Evolutionary conservation across 2,113 vertebrate species (phyloP).

Genomic region (Bujurquina vittata): DNA sequence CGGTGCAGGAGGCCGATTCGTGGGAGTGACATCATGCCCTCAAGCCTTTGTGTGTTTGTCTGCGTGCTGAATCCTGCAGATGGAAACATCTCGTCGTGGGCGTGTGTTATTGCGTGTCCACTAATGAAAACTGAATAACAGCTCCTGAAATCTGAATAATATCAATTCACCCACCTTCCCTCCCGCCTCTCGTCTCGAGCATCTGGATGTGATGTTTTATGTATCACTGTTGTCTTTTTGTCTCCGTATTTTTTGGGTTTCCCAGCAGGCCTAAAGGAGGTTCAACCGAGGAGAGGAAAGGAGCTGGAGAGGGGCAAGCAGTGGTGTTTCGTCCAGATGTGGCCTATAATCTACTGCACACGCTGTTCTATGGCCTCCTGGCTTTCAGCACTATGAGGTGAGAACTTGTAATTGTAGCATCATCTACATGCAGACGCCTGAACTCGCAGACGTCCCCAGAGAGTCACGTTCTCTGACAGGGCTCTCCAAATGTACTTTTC

Average conservation of each 20-base stretch:
- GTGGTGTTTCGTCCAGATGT: slow-evolving; percentile 83
- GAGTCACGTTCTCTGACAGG: not conserved
- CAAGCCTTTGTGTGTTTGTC: slow-evolving; percentile 23
- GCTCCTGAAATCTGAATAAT: slow-evolving; percentile 47
- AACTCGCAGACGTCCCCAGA: not conserved
- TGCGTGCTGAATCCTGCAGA: slow-evolving; percentile 35
- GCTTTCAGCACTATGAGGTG: slow-evolving; percentile 98
- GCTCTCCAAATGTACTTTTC: slow-evolving; percentile 12
- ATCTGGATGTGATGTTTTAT: slow-evolving; percentile 56
- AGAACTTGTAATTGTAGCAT: slow-evolving; percentile 8
- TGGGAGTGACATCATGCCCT: slow-evolving; percentile 48
- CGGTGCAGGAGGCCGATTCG: slow-evolving; percentile 28
- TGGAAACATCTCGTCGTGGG: slow-evolving; percentile 27
- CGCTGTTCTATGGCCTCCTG: slow-evolving; percentile 89
- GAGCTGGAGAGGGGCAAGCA: slow-evolving; percentile 46
- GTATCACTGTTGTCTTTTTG: slow-evolving; percentile 45
- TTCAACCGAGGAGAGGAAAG: slow-evolving; percentile 50
- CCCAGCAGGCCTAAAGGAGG: slow-evolving; percentile 46
- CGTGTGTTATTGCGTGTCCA: slow-evolving; percentile 31
- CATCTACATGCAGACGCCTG: not conserved
- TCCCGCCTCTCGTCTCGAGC: slow-evolving; percentile 30
- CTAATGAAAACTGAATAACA: slow-evolving; percentile 55
- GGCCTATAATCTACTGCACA: slow-evolving; percentile 91
- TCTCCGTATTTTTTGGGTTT: slow-evolving; percentile 47
- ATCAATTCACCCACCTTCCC: slow-evolving; percentile 57